These are phyloP conservation scores for Himantopus leucocephalus DNA, from an alignment of 2,113 vertebrate genomes.

Conservation along the genomic window DNA sequence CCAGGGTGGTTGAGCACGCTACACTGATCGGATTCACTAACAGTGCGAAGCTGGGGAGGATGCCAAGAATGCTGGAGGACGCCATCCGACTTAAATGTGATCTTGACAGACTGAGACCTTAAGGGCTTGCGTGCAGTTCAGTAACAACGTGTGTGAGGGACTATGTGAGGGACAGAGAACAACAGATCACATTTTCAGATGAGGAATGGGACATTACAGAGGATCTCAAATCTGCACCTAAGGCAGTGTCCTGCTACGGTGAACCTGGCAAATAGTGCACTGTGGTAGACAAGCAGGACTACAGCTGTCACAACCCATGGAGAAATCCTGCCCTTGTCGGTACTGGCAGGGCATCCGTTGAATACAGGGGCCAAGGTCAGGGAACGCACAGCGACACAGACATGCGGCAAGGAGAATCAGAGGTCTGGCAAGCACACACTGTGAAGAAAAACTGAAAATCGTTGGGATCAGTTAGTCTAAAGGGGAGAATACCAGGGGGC, in stretches of 20 bases:
- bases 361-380: neutral
- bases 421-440: neutral
- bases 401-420: neutral
- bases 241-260: neutral
- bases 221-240: neutral
- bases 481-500: neutral
- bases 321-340: neutral
- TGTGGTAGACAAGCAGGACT: neutral
- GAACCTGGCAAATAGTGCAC: accelerated
- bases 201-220: neutral
- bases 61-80: neutral
- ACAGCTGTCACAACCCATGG: accelerated
- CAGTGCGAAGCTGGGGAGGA: neutral
- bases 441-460: neutral
- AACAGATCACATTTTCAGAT: neutral
- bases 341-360: neutral
- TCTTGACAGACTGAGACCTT: neutral
- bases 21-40: neutral
- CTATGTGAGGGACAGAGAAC: neutral
- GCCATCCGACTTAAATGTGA: neutral
- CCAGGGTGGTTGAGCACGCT: neutral
- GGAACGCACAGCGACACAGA: neutral
- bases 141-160: neutral
- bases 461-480: neutral
- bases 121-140: neutral